Evolutionary conservation across 2,888 invertebrate genomes (phyloP), one percentile per base, ranked within the genome.

Genomic region (Cheilosia urbana): DNA sequence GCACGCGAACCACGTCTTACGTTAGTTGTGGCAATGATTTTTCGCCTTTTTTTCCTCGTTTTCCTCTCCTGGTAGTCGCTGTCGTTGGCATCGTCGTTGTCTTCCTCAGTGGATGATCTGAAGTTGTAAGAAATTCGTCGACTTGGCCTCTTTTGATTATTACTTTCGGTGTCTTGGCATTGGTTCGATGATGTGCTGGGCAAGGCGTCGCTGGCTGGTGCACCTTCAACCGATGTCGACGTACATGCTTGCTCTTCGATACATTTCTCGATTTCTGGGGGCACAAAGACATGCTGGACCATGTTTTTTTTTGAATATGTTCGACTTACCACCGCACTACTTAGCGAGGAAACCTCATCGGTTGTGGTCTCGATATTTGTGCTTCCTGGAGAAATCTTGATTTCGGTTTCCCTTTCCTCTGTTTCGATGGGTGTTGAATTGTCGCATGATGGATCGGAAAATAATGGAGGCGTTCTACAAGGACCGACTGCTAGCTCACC

Each of bases 231-330:
- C 21, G 21, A 13, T 15, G 51, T 15, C 11, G 49, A 24, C 24
- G 63, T 34, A 2, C 63, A 62, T 1, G 66, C 51, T 27, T 87
- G 85, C 5, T 87, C 83, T 66, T 88, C 87, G 47, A 88, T 83
- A 69, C 75, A 88, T 72, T 85, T 81, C 75, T 89, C 89, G 49
- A 89, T 85, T 60, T 89, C 89, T 57, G 88, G 88, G 62, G 89
- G 89, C 45, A 89, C 89, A 87, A 88, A 89, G 40, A 89, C 87
- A 69, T 88, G 87, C 69, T 88, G 82, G 45, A 88, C 69, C 65
- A 87, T 60, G 68, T 87, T 88, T 71, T 58, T 75, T 58, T 87
- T 88, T 34, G 88, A 88, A 83, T 89, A 89, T 24, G 88, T 88
- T 27, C 87, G 87, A 73, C 85, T 81, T 60, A 88, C 79, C 55